phyloP scores from a whole-genome alignment of 2,113 vertebrate species.

The Tiliqua scincoides region DNA sequence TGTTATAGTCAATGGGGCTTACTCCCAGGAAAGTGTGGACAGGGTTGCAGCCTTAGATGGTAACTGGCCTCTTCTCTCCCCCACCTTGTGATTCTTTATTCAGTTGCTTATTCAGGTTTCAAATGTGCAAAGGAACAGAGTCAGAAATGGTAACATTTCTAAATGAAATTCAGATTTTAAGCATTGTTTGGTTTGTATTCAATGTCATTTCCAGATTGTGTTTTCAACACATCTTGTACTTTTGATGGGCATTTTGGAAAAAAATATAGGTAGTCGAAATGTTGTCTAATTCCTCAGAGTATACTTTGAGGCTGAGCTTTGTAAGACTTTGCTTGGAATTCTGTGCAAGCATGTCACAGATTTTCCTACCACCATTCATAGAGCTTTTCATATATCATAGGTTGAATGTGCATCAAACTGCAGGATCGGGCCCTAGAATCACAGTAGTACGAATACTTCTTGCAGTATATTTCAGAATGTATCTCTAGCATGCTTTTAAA shows the following conservation, averaged over 20 bases:
- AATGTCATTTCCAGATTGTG: conserved; percentile 2
- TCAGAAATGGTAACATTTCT: background rate
- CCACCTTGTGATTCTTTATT: conserved; percentile 42
- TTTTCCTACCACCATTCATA: conserved; percentile 15
- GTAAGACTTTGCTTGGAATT: conserved; percentile 5
- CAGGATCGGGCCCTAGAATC: conserved; percentile 13
- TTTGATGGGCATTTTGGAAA: conserved; percentile 54
- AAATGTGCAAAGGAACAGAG: conserved; percentile 23
- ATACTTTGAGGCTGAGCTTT: background rate
- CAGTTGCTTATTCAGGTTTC: conserved; percentile 18
- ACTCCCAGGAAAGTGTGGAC: too few relatives aligned
- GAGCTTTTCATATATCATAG: conserved; percentile 26
- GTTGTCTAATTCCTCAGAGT: background rate
- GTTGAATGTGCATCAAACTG: conserved; percentile 3
- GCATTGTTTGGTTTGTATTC: background rate
- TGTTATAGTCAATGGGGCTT: too few relatives aligned
- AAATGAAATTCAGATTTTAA: conserved; percentile 25
- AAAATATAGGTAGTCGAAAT: background rate
- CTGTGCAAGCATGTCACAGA: conserved; percentile 14
- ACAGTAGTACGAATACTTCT: conserved; percentile 17
- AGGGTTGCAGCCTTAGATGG: background rate
- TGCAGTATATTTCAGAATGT: background rate
- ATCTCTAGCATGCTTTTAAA: background rate
- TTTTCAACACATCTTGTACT: conserved; percentile 32
- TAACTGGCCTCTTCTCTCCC: conserved; percentile 41